phyloP scores from a whole-genome alignment of 2,888 invertebrate species.

The Bembecia ichneumoniformis region DNA sequence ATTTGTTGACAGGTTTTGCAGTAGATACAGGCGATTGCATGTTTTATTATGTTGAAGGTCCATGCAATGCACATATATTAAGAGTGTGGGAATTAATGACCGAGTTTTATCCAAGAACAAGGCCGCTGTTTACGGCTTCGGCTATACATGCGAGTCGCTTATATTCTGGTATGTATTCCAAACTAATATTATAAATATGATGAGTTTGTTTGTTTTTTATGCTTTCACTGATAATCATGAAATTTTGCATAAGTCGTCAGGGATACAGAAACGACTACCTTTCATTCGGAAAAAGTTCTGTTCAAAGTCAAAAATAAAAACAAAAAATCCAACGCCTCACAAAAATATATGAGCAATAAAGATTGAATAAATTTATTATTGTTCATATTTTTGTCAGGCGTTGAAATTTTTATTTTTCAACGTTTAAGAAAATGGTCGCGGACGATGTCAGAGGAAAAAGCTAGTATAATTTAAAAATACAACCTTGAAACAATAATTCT shows the following conservation, averaged over 20 bases:
- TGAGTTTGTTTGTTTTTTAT: no score
- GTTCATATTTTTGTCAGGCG: no score
- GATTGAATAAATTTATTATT: no score
- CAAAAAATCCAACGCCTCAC: no score
- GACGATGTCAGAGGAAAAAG: neutral
- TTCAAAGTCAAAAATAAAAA: no score
- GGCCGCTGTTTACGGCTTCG: constrained; percentile 40
- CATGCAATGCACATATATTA: constrained; percentile 40
- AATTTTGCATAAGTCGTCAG: neutral
- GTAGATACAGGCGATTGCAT: constrained; percentile 41
- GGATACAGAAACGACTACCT: neutral
- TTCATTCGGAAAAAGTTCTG: no score
- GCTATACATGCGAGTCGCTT: constrained; percentile 35
- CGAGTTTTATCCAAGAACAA: constrained; percentile 33
- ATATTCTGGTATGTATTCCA: constrained; percentile 33
- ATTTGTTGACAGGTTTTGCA: constrained; percentile 46
- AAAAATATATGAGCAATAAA: no score
- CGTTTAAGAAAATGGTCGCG: no score
- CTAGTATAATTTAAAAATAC: neutral
- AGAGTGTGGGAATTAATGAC: constrained; percentile 42
- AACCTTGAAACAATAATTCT: no score
- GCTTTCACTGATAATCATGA: no score
- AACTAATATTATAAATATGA: no score
- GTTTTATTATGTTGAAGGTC: constrained; percentile 48
- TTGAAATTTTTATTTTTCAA: no score